Evolutionary conservation across 2,797 vertebrate species (phyloP), one percentile per base, ranked within the genome.

Genomic region (Mus minutoides): DNA sequence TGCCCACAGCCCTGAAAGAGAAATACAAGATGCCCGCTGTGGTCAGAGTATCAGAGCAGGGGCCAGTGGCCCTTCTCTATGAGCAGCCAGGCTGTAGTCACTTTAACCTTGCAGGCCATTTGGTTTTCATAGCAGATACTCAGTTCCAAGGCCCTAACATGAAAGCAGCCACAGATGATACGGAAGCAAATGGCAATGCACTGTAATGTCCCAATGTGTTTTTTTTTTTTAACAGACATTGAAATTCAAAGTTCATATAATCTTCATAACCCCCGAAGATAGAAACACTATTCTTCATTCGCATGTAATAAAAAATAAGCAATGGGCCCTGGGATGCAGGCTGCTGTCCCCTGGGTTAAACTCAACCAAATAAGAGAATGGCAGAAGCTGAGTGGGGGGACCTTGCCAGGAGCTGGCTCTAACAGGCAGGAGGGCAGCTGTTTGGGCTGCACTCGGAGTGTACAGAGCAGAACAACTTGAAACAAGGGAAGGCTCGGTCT

Each of bases 71-170:
- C 6, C 43, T 49, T 67, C 79, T 76, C 54, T 52, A 0, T 2
- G 31, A 62, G 88, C 56, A 17, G 14, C 22, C 77, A 37, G 75
- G n/a, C 2, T 24, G 3, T 6, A 24, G 40, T 7, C 1, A 24
- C 64, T 46, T 75, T 26, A 73, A 62, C 37, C 43, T 83, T n/a
- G 26, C 69, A 90, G 54, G 34, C 24, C 17, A 29, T 3, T 64
- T 3, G 3, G 34, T 83, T 83, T 73, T 64, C 52, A 19, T 2
- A 19, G 21, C 73, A 80, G 56, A 54, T 3, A 24, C 24, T 49
- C 3, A 11, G 34, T 17, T n/a, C 64, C 6, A 49, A 22, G 0
- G 3, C 0, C 10, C 2, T 3, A 37, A 37, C 6, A 0, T 2
- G 4, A 90, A 83, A 88, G 43, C n/a, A 52, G 21, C 83, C 69